phyloP scores from a whole-genome alignment of 1,140 invertebrate species.

The Ceratina australensis region DNA sequence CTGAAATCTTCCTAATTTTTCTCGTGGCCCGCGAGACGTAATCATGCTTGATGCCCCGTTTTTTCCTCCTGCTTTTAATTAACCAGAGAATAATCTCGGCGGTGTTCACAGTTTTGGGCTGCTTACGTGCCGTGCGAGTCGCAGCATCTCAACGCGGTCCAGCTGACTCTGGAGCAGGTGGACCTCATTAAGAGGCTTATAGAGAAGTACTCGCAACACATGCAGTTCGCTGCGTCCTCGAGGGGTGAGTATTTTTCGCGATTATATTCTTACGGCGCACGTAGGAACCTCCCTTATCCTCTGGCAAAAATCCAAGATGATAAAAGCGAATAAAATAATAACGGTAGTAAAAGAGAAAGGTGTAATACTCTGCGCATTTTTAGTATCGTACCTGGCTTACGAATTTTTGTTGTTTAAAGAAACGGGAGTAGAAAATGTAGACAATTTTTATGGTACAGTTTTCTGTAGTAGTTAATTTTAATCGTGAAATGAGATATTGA shows the following conservation, averaged over 20 bases:
- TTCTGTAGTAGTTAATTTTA: not conserved
- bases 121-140: conserved; percentile 91
- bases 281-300: not conserved
- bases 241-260: conserved; percentile 80
- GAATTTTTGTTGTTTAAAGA: too few relatives aligned
- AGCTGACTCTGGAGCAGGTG: conserved; percentile 91
- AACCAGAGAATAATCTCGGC: conserved; percentile 11
- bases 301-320: not conserved
- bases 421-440: too few relatives aligned
- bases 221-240: conserved; percentile 88
- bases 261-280: not conserved
- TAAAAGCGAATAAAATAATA: not conserved
- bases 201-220: conserved; percentile 88
- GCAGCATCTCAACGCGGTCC: conserved; percentile 92
- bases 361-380: not conserved
- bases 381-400: too few relatives aligned
- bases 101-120: conserved; percentile 88
- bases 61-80: not conserved
- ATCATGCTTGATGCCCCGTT: not conserved
- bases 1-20: not conserved
- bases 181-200: conserved; percentile 92
- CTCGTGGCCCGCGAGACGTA: too few relatives aligned
- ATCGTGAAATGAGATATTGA: not conserved
- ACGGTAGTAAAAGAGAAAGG: not conserved
- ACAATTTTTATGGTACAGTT: too few relatives aligned